Evolutionary conservation across 2,888 invertebrate genomes (phyloP), one percentile per base, ranked within the genome.

Genomic region (Rapana venosa): DNA sequence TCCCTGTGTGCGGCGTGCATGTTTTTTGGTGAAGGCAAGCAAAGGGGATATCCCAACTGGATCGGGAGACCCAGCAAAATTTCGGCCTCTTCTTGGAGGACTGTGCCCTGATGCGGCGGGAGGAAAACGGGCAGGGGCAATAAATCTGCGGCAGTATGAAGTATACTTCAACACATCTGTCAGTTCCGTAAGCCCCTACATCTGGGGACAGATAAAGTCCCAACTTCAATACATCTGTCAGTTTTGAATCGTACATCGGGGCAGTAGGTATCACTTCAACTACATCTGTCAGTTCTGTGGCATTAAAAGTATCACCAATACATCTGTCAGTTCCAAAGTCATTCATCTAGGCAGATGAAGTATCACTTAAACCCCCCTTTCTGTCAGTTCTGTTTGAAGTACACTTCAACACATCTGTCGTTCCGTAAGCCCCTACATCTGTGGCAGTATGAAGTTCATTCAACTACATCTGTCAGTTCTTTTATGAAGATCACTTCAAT

Each of bases 81-180:
- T 83, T 93, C 32, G 92, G 92, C 0, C 58, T 92, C 15, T 89
- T 94, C 11, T 94, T 94, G 6, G 94, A 95, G 90, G 93, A 94
- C 90, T 95, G 95, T 93, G 93, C 92, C 1, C 90, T 92, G 87
- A 95, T 95, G 94, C 90, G 94, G 58, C 87, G 93, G 22, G 89
- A 79, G 13, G 93, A 94, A 74, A 90, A 90, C 83, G 94, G 94
- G 94, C 90, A 91, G 26, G 94, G 95, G 95, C 94, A 94, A 87
- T 94, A 93, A 86, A 92, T 92, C 61, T 95, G 95, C 91, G 92
- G 93, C 77, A 56, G 91, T 11, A 88, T 92, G 26, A 86, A 85
- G 1, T 94, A 83, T 22, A 83, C 81, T 83, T 83, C 47, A 83
- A 83, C 47, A 83, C 47, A 83, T 83, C 22, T 81, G 81, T 81